Percentiles rank a stretch among this genome's conserved stretches.
phyloP scores from a whole-genome alignment of 2,797 vertebrate genomes.

The Clarias platycephalus region DNA sequence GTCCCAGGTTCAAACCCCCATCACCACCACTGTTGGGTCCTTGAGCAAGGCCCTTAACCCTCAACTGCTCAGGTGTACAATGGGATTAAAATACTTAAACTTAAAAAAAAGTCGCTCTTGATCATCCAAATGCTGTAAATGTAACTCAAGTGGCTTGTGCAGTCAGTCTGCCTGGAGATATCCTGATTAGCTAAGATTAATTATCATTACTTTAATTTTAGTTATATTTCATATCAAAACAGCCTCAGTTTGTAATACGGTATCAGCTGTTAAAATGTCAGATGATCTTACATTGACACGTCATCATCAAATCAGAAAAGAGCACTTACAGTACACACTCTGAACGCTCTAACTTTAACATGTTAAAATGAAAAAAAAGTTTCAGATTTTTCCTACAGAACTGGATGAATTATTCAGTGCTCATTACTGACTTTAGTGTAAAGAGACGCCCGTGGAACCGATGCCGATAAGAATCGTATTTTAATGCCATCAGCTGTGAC shows the following conservation, averaged over 20 bases:
- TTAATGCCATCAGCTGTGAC: neutral
- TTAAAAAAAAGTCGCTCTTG: too few species aligned
- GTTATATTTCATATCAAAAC: neutral
- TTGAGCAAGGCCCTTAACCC: too few species aligned
- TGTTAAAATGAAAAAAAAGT: neutral
- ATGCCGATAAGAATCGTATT: neutral
- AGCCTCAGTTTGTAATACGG: neutral
- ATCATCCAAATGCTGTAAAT: neutral
- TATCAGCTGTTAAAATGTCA: neutral
- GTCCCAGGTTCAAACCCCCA: too few species aligned
- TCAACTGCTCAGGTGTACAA: too few species aligned
- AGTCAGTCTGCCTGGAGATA: neutral
- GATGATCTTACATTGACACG: neutral
- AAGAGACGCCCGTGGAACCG: neutral
- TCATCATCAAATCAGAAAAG: neutral
- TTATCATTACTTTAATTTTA: neutral
- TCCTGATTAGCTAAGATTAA: neutral
- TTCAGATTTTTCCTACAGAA: neutral
- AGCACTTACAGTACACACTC: too few species aligned
- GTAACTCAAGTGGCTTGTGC: neutral
- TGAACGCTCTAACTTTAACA: neutral
- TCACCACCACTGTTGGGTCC: too few species aligned
- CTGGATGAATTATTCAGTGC: neutral
- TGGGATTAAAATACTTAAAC: too few species aligned
- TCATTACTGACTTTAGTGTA: neutral